Evolutionary conservation across 2,888 invertebrate genomes (phyloP), one percentile per base, ranked within the genome.

Genomic region (Pogonocherus hispidulus): DNA sequence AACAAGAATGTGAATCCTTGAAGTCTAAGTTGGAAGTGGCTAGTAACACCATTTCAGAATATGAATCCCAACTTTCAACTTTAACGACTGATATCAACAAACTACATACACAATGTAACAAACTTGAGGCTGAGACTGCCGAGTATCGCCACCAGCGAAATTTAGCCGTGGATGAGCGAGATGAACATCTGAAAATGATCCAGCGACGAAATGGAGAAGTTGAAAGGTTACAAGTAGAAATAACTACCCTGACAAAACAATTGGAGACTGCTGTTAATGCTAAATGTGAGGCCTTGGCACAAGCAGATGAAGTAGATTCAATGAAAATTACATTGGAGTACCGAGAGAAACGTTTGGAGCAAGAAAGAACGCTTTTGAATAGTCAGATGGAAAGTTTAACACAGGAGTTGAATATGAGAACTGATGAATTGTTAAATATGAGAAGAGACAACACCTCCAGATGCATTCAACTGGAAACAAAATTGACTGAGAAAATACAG

Each of bases 261-360:
- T 84, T 97, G 35, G 90, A 92, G 76, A 84, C 89, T 56, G 93
- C 95, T 19, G 91, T 94, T 70, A 90, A 91, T 76, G 90, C 93
- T 1, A 96, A 96, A 87, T 95, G 94, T 86, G 94, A 95, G 85
- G 74, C 74, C 9, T 19, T 95, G 56, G 91, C 92, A 4, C 90
- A 93, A 74, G 88, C 92, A 67, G 94, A 95, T 84, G 96, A 96
- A 86, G 89, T 95, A 41, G 90, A 92, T 77, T 92, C 94, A 72
- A 92, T 92, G 83, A 94, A 95, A 86, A 87, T 94, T 65, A 90
- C 92, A 9, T 84, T 95, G 19, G 93, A 93, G 80, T 93, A 91
- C 83, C 93, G 93, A 78, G 96, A 96, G 84, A 93, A 93, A 79
- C 90, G 94, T 18, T 88, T 96, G 79, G 94, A 95, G 78, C 93